These are phyloP conservation scores for Antheraea assamensis DNA, from an alignment of 2,888 invertebrate species.

Conservation along the genomic window DNA sequence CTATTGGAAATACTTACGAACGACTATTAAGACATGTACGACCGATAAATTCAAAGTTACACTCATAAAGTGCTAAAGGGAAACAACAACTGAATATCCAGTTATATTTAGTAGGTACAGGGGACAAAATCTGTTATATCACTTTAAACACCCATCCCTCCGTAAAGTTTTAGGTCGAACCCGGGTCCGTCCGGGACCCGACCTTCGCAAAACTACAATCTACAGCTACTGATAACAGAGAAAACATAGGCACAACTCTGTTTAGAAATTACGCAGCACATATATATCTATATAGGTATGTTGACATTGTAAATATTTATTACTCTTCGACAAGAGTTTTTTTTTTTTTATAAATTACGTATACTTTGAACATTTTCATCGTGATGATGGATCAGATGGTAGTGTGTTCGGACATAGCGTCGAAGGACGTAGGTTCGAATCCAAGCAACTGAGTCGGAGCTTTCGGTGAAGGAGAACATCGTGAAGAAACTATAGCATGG, in stretches of 20 bases:
- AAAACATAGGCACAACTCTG: conserved; percentile 37
- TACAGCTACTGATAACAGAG: conserved; percentile 42
- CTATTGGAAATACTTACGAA: not conserved
- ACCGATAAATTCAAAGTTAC: conserved; percentile 11
- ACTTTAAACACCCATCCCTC: conserved; percentile 56
- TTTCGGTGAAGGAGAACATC: too few species aligned
- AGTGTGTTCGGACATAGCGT: too few species aligned
- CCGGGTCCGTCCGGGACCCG: conserved; percentile 38
- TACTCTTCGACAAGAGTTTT: not conserved
- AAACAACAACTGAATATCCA: conserved; percentile 43
- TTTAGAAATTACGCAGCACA: conserved; percentile 9
- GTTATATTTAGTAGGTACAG: conserved; percentile 43
- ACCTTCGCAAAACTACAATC: conserved; percentile 39
- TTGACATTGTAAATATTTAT: not conserved
- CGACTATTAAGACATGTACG: conserved; percentile 1
- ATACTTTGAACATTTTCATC: not conserved
- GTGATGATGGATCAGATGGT: too few species aligned
- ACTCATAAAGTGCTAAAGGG: conserved; percentile 15
- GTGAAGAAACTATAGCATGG: too few species aligned
- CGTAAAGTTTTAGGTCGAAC: conserved; percentile 59
- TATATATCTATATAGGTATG: conserved; percentile 3
- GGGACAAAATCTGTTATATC: conserved; percentile 63
- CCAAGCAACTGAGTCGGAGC: too few species aligned
- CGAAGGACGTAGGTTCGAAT: too few species aligned
- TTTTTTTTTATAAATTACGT: not conserved